Base-by-base conservation (phyloP, 2,888 invertebrate species). In the Sinopyrophorus schimmeli region DNA sequence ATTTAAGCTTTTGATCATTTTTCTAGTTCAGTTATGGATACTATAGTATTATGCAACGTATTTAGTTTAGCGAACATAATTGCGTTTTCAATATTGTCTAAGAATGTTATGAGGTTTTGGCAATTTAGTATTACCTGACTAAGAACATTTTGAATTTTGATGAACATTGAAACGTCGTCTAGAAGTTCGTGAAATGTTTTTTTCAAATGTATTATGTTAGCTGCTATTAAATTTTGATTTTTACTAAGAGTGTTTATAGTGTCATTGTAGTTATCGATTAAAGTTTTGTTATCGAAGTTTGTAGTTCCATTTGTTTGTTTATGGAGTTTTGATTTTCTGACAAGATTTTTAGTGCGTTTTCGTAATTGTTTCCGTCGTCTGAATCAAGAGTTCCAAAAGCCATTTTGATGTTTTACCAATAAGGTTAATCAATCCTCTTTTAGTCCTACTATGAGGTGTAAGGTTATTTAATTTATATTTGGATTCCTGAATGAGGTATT, bases 31-130 rank as follows among this genome's bases (percentile, higher is more conserved):
- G 10, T 23, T 9, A 23, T 11, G 2, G 43, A 38, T 17, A 57
- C 26, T 7, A 58, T 38, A 5, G 42, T 35, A 16, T 27, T 52
- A 42, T 55, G 57, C n/a, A 55, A 35, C 15, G 51, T 47, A 11
- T 53, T 58, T 32, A 58, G 28, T 53, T 55, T 53, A 6, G 50
- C 40, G 24, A 58, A 58, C 34, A 47, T 51, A 11, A 58, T 42
- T 10, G 57, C 53, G 18, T 58, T 51, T 50, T 58, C 57, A 5
- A 58, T 23, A 32, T 53, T 58, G 28, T 58, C 53, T 20, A 58
- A 16, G 16, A 55, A 37, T n/a, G 35, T 42, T 14, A 57, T 52
- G 38, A 58, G 21, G 41, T 50, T 49, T 53, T 58, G 47, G 24
- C 46, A 53, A 23, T 55, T 47, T 20, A 58, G 24, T 17, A 55